A percentile compares a stretch with the other conserved stretches of the same genome.
These are phyloP conservation scores for Crenichthys baileyi DNA, from an alignment of 2,797 vertebrate species.

Conservation along the genomic window DNA sequence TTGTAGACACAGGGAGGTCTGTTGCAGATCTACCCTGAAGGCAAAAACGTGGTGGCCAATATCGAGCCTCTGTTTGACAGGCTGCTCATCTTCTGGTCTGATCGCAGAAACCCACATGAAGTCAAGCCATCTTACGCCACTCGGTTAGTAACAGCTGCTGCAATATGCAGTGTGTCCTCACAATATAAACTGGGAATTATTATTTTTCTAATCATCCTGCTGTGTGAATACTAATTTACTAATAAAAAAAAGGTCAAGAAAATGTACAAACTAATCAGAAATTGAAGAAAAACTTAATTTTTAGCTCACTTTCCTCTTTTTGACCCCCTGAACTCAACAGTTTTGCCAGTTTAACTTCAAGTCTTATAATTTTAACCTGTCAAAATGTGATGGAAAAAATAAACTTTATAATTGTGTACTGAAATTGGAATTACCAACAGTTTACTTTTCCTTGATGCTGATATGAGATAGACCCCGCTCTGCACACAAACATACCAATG, in stretches of 20 bases:
- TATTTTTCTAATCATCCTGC: not conserved
- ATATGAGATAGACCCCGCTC: conserved; percentile 1
- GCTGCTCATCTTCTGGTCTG: conserved; percentile 92
- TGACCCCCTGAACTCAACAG: not conserved
- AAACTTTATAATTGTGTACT: too few relatives aligned
- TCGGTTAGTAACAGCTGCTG: conserved; percentile 77
- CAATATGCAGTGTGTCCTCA: not conserved
- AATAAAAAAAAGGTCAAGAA: too few relatives aligned
- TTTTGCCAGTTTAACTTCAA: not conserved
- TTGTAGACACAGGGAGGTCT: conserved; percentile 86
- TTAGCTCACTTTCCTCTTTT: not conserved
- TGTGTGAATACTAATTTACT: not conserved
- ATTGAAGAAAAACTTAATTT: not conserved
- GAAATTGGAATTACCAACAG: not conserved
- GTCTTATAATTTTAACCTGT: not conserved
- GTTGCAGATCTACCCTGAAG: conserved; percentile 91
- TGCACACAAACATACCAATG: not conserved
- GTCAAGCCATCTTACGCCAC: conserved; percentile 90
- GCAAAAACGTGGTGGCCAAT: conserved; percentile 87
- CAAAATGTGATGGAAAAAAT: not conserved
- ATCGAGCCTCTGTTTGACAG: conserved; percentile 89
- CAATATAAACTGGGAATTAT: not conserved
- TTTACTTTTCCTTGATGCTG: conserved; percentile 15
- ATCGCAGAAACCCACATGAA: conserved; percentile 92
- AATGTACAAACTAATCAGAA: not conserved